phyloP scores from a whole-genome alignment of 2,888 invertebrate species.

The Hirtodrosophila duncani region DNA sequence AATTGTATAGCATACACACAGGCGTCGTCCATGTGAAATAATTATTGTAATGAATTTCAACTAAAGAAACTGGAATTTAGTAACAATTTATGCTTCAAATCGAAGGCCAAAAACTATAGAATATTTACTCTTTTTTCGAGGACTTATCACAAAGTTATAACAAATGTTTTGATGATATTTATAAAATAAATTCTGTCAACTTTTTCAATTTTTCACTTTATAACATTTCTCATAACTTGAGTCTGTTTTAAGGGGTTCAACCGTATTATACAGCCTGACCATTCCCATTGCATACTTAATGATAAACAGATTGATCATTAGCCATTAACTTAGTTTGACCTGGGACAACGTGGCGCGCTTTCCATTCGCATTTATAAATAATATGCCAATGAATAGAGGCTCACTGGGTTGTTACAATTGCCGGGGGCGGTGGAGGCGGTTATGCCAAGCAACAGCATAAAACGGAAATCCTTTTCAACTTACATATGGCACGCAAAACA shows the following conservation, averaged over 20 bases:
- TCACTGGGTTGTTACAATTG: neutral
- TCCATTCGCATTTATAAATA: conserved; percentile 57
- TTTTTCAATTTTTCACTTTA: too few species aligned
- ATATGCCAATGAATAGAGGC: conserved; percentile 39
- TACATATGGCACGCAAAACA: conserved; percentile 68
- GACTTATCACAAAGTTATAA: too few species aligned
- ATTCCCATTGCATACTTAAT: conserved; percentile 35
- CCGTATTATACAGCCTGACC: conserved; percentile 27
- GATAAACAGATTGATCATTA: conserved; percentile 46
- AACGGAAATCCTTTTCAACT: conserved; percentile 70
- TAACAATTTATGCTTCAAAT: too few species aligned
- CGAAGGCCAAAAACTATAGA: too few species aligned
- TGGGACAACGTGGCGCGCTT: conserved; percentile 31
- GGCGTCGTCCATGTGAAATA: too few species aligned
- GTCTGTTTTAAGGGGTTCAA: neutral
- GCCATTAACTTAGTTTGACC: conserved; percentile 46
- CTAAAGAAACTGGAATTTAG: too few species aligned
- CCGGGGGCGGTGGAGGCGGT: neutral
- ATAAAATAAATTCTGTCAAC: too few species aligned
- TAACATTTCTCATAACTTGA: too few species aligned
- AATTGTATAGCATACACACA: too few species aligned
- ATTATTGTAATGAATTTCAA: too few species aligned
- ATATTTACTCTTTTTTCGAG: too few species aligned
- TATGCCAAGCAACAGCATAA: conserved; percentile 50
- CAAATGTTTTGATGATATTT: too few species aligned